Evolutionary conservation across 1,140 invertebrate genomes (phyloP).

Genomic region (Brachionus paranguensis): DNA sequence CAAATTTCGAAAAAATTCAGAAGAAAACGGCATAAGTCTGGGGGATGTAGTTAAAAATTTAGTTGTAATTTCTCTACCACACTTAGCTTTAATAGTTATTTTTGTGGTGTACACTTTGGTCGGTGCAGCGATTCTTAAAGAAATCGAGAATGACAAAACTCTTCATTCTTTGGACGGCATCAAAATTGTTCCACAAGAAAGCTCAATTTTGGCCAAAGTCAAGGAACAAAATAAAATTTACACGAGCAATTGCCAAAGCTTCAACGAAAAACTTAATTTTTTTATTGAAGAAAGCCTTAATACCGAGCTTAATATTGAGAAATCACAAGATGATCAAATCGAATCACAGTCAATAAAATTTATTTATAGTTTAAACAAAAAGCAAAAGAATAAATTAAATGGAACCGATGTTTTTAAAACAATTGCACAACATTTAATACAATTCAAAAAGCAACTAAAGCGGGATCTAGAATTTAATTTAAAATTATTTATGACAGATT

Average conservation of each 20-base stretch:
- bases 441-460: neutral
- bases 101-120: conserved; percentile 5
- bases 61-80: neutral
- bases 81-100: conserved; percentile 1
- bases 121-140: conserved; percentile 28
- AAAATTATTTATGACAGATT: neutral
- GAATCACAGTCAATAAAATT: neutral
- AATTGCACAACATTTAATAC: neutral
- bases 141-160: conserved; percentile 26
- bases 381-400: neutral
- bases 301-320: neutral
- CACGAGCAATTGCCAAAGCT: neutral
- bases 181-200: neutral
- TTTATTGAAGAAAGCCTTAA: neutral
- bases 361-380: neutral
- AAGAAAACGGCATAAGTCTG: neutral
- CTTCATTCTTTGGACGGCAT: neutral
- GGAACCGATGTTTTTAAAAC: neutral
- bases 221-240: neutral
- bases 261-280: neutral
- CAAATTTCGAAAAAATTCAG: neutral
- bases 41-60: neutral
- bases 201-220: neutral
- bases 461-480: neutral
- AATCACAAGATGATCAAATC: neutral